Evolutionary conservation across 2,797 vertebrate species (phyloP), one percentile per base, ranked within the genome.

Genomic region (Meriones psammophilus): DNA sequence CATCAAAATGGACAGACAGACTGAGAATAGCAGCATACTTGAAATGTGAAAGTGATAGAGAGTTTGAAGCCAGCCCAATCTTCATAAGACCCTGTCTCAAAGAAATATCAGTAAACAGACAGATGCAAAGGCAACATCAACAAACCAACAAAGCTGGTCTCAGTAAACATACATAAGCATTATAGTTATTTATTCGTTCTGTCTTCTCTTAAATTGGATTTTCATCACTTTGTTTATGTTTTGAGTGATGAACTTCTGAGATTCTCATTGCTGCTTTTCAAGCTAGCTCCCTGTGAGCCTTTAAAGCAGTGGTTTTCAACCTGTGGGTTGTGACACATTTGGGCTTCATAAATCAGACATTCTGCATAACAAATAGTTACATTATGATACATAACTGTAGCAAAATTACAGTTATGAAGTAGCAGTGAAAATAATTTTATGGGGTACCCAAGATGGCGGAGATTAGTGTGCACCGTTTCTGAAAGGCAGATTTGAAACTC

Each of bases 211-310:
- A 62, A 54, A 24, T 20, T 3, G 74, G n/a, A 18, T n/a, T 60
- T 77, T 2, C 12, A 81, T 17, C 56, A n/a, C 22, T 64, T 66
- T 28, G 6, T 60, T 22, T 89, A 83, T 69, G 28, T 36, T 24
- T 8, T 73, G 33, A 46, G 50, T 69, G 33, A 36, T 79, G 26
- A 77, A 10, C 39, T 36, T 60, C 54, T 66, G 50, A 39, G 64
- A n/a, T n/a, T 8, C 73, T 84, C 20, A 58, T 85, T 92, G 81
- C 58, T 89, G 36, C 84, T 87, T 88, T 91, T 28, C 36, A 95
- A 56, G 77, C 36, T 64, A 66, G 39, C 91, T 58, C 8, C 71
- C 66, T 13, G 0, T 50, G 22, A 77, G 50, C 14, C 6, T 30
- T 77, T 26, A 50, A 14, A 77, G 15, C 14, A 30, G 13, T 77